These are phyloP conservation scores for Macrochelys suwanniensis DNA, from an alignment of 2,797 vertebrate genomes.

Conservation along the genomic window DNA sequence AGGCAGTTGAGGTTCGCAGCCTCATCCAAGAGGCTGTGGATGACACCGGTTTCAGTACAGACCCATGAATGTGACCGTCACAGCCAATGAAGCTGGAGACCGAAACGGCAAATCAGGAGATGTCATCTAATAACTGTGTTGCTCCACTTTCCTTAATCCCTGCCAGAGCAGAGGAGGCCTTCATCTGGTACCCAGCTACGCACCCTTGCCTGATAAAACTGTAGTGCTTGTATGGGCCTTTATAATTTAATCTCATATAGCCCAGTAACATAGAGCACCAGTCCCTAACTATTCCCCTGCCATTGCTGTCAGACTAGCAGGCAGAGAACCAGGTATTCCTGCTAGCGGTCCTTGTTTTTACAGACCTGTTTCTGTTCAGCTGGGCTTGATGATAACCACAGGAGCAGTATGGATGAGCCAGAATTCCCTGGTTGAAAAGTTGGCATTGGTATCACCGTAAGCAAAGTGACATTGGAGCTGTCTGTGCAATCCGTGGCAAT, in stretches of 20 bases:
- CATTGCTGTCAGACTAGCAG: background rate
- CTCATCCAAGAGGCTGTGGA: background rate
- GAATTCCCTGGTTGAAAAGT: background rate
- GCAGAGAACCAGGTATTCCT: background rate
- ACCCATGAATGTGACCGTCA: background rate
- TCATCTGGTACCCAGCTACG: background rate
- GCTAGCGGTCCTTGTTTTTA: background rate
- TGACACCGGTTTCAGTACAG: background rate
- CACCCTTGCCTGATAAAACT: background rate
- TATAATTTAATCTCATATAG: background rate
- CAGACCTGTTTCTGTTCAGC: background rate
- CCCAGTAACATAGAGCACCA: background rate
- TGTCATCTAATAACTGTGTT: background rate
- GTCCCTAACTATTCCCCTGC: background rate
- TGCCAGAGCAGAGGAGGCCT: background rate
- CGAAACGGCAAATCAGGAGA: background rate
- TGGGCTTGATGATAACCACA: background rate
- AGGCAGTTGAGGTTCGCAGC: no score
- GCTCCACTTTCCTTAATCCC: background rate
- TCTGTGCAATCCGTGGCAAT: background rate
- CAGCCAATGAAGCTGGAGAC: background rate
- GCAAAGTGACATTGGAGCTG: background rate
- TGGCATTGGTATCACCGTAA: background rate
- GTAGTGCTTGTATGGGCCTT: background rate
- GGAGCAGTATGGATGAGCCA: rapidly evolving